Percentiles rank a stretch among this genome's conserved stretches.
Conservation (phyloP, 1,140 invertebrate species). For the Hycleus cichorii region DNA sequence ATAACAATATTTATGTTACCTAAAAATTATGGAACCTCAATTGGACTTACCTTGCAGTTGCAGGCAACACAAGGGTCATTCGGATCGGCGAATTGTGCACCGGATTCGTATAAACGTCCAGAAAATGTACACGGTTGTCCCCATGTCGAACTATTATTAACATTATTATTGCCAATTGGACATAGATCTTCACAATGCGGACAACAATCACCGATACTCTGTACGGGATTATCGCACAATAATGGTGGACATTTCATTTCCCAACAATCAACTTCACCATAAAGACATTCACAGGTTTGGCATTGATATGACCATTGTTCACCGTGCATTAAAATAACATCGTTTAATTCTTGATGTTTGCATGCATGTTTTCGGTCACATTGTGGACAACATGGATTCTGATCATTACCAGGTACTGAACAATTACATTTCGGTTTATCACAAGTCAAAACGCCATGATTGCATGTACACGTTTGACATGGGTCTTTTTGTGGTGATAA, state of each 20-base stretch:
- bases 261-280: slow-evolving; percentile 86
- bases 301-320: slow-evolving; percentile 85
- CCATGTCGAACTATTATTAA: slow-evolving; percentile 7
- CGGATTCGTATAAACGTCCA: slow-evolving; percentile 53
- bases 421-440: slow-evolving; percentile 55
- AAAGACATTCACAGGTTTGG: slow-evolving; percentile 81
- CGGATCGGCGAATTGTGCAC: slow-evolving; percentile 49
- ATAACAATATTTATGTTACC: neutral
- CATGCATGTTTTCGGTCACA: slow-evolving; percentile 65
- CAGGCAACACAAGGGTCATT: slow-evolving; percentile 65
- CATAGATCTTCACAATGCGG: slow-evolving; percentile 61
- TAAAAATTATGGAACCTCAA: neutral
- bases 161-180: slow-evolving; percentile 30
- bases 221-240: slow-evolving; percentile 59
- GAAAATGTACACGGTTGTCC: slow-evolving; percentile 52
- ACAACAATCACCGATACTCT: slow-evolving; percentile 59
- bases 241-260: slow-evolving; percentile 66
- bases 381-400: slow-evolving; percentile 68
- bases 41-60: slow-evolving; percentile 60
- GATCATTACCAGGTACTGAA: slow-evolving; percentile 44
- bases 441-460: slow-evolving; percentile 57
- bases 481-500: slow-evolving; percentile 46
- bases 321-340: slow-evolving; percentile 67
- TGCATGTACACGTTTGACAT: slow-evolving; percentile 55
- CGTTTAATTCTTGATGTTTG: slow-evolving; percentile 67